A percentile compares a stretch with the other conserved stretches of the same genome.
These are phyloP conservation scores for Stictocephala bisonia DNA, from an alignment of 2,888 invertebrate genomes.

Conservation along the genomic window DNA sequence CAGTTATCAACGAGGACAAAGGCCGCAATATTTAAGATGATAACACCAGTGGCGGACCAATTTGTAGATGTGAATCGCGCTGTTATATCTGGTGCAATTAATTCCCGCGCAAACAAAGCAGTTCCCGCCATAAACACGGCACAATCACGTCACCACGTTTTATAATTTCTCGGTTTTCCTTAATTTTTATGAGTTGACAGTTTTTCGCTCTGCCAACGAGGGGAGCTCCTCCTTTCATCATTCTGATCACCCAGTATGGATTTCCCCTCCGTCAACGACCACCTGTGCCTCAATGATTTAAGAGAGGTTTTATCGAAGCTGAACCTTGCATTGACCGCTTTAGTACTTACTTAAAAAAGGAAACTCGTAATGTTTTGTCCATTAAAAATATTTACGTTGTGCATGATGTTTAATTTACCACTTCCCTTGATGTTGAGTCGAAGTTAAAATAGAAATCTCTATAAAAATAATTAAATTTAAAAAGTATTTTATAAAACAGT, in stretches of 20 bases:
- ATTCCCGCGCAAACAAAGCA: conserved; percentile 39
- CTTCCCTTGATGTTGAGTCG: no score
- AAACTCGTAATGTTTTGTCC: no score
- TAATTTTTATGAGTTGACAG: conserved; percentile 43
- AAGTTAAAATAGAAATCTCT: no score
- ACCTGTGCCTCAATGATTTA: conserved; percentile 21
- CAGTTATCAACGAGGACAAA: no score
- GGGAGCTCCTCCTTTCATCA: conserved; percentile 27
- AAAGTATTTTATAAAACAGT: no score
- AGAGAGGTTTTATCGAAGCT: no score
- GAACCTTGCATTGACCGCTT: no score
- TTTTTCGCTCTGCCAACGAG: conserved; percentile 20
- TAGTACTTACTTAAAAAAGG: no score
- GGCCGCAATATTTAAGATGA: conserved; percentile 38
- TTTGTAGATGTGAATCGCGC: conserved; percentile 32
- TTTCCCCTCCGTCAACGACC: conserved; percentile 29
- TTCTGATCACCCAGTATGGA: conserved; percentile 28
- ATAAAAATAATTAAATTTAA: no score
- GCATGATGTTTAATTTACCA: no score
- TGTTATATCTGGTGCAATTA: conserved; percentile 36
- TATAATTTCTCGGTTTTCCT: conserved; percentile 39
- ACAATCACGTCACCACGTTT: conserved; percentile 31
- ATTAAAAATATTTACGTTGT: no score
- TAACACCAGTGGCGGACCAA: conserved; percentile 26
- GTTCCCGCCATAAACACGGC: conserved; percentile 38